phyloP scores from a whole-genome alignment of 23 tunicate genomes.

The Corella eumyota region DNA sequence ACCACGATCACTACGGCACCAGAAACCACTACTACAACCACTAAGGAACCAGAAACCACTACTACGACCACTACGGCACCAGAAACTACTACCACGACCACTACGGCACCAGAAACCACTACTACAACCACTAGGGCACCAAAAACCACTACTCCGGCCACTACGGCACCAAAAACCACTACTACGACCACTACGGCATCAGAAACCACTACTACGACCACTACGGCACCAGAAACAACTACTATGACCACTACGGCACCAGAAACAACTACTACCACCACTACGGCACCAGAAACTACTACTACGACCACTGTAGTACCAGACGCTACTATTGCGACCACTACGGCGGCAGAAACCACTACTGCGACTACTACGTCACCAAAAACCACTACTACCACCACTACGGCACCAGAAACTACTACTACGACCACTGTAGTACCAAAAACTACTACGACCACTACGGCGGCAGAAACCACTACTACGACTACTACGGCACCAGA shows the following conservation, averaged over 20 bases:
- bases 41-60: not conserved
- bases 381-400: not conserved
- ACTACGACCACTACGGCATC: not conserved
- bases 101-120: not conserved
- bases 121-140: slow-evolving; percentile 1
- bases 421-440: not conserved
- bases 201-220: not conserved
- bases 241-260: not conserved
- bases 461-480: not conserved
- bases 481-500: slow-evolving; percentile 2
- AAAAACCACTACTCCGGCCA: not conserved
- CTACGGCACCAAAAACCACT: not conserved
- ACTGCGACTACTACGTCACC: slow-evolving; percentile 2
- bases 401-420: not conserved
- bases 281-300: not conserved
- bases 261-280: not conserved
- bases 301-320: not conserved
- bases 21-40: slow-evolving; percentile 5
- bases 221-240: not conserved
- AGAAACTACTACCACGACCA: not conserved
- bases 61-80: slow-evolving; percentile 6
- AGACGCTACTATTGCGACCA: not conserved
- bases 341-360: not conserved
- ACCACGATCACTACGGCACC: not conserved
- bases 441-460: slow-evolving; percentile 3